These are phyloP conservation scores for Scomber scombrus DNA, from an alignment of 2,113 vertebrate species.

Conservation along the genomic window DNA sequence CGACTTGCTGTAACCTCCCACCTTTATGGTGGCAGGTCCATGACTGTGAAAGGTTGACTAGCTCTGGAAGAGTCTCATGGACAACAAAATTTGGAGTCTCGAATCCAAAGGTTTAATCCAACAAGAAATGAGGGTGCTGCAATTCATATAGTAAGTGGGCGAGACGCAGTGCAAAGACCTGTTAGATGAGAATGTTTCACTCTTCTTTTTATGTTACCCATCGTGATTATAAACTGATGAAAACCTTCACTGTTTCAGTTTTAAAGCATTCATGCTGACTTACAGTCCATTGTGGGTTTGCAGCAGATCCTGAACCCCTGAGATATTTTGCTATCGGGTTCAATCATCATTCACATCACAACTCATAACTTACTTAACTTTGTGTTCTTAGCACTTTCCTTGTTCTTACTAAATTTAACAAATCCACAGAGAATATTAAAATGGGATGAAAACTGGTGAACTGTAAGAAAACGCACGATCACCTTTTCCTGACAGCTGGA, in stretches of 20 bases:
- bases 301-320: no score
- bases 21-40: constrained; percentile 85
- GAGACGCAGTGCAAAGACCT: constrained; percentile 89
- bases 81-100: constrained; percentile 89
- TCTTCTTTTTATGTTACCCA: no score
- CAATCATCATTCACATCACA: no score
- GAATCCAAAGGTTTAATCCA: constrained; percentile 86
- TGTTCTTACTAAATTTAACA: no score
- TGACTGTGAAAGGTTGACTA: constrained; percentile 81
- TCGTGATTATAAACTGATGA: no score
- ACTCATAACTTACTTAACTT: no score
- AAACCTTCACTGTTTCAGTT: no score
- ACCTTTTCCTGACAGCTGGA: constrained; percentile 87
- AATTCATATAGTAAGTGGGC: constrained; percentile 92
- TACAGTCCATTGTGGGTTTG: no score
- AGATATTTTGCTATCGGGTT: no score
- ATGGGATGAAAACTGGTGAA: no score
- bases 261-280: not conserved
- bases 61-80: constrained; percentile 89
- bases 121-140: constrained; percentile 90
- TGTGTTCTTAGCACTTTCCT: no score
- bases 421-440: no score
- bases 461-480: not conserved
- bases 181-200: not conserved
- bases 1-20: constrained; percentile 59